phyloP scores from a whole-genome alignment of 1,140 invertebrate species.

The Lasaia peninsularis region DNA sequence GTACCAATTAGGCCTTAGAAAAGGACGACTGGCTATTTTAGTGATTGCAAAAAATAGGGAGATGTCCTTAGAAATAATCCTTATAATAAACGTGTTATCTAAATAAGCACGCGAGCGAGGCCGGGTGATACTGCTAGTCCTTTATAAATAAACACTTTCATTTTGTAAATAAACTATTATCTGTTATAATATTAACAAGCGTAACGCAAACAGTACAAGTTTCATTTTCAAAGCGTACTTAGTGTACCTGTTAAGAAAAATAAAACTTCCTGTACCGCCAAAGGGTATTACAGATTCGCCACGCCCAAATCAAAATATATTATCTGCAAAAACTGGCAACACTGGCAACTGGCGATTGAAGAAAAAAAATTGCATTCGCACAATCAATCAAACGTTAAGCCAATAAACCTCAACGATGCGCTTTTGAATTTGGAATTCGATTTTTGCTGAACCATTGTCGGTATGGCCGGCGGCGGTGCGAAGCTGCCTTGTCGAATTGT shows the following conservation, averaged over 20 bases:
- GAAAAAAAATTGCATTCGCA: constrained; percentile 67
- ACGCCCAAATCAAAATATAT: constrained; percentile 76
- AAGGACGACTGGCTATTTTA: no score
- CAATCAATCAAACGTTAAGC: constrained; percentile 77
- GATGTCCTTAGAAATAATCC: no score
- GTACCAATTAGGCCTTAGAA: no score
- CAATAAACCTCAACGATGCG: constrained; percentile 77
- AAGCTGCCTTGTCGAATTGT: constrained; percentile 60
- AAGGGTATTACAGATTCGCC: constrained; percentile 57
- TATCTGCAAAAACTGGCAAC: constrained; percentile 50
- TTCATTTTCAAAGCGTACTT: constrained; percentile 35
- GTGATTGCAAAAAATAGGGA: no score
- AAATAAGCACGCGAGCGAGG: no score
- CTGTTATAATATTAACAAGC: constrained; percentile 34
- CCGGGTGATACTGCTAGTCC: no score
- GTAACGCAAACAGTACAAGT: constrained; percentile 62
- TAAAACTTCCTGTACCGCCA: constrained; percentile 64
- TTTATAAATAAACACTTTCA: no score
- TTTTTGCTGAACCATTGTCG: constrained; percentile 66
- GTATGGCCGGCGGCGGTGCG: constrained; percentile 62
- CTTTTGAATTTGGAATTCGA: constrained; percentile 72
- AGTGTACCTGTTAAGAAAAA: constrained; percentile 55
- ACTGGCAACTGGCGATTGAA: constrained; percentile 28
- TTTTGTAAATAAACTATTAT: constrained; percentile 4
- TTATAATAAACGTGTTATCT: no score